Evolutionary conservation across 2,797 vertebrate species (phyloP).

Genomic region (Amniataba percoides): DNA sequence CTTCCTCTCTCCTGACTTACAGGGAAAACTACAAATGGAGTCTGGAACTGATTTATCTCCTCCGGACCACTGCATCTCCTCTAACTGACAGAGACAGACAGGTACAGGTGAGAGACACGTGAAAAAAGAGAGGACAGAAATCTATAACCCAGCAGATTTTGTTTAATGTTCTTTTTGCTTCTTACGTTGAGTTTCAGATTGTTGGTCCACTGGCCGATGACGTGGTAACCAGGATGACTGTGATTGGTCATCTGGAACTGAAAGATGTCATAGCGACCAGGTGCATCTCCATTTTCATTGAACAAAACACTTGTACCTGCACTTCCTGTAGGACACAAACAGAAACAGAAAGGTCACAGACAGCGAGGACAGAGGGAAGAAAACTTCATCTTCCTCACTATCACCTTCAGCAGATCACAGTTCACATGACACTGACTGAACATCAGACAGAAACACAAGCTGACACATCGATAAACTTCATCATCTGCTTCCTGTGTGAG

Average conservation of each 20-base stretch:
- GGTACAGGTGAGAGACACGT: neutral
- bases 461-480: neutral
- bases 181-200: constrained; percentile 89
- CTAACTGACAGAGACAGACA: constrained; percentile 75
- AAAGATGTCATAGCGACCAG: constrained; percentile 95
- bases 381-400: neutral
- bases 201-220: constrained; percentile 94
- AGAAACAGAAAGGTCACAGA: constrained; percentile 1
- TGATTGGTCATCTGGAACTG: constrained; percentile 92
- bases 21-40: constrained; percentile 93
- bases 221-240: constrained; percentile 86
- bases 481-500: too few relatives aligned
- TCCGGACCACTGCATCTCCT: constrained; percentile 89
- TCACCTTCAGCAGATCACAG: neutral
- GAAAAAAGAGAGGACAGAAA: neutral
- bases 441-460: neutral
- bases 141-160: neutral
- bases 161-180: neutral
- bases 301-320: constrained; percentile 92
- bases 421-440: too few relatives aligned
- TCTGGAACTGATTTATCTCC: constrained; percentile 83
- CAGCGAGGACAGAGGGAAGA: too few relatives aligned
- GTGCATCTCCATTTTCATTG: constrained; percentile 93
- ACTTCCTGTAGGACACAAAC: constrained; percentile 83
- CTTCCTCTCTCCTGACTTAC: constrained; percentile 89